phyloP scores from a whole-genome alignment of 2,888 invertebrate genomes.

The Torymus aiolomorphi region DNA sequence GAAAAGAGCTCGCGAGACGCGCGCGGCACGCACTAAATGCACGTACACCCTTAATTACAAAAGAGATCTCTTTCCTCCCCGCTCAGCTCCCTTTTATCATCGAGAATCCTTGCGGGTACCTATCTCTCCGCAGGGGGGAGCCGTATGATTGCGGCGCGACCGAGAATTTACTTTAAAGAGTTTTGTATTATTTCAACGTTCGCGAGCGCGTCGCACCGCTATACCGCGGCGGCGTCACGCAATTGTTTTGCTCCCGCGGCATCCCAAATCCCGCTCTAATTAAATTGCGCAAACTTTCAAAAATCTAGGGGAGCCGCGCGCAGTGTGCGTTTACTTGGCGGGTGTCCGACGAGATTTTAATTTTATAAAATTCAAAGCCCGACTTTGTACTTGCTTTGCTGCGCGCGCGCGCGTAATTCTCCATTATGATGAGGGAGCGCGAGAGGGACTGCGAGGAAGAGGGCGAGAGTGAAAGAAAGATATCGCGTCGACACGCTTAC shows the following conservation, averaged over 20 bases:
- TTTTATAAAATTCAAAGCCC: constrained; percentile 43
- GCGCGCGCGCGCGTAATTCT: constrained; percentile 32
- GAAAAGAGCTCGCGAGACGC: constrained; percentile 1
- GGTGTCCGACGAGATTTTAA: constrained; percentile 49
- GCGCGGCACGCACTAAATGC: background rate
- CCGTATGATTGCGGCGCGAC: constrained; percentile 5
- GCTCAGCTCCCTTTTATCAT: background rate
- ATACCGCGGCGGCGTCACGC: no score
- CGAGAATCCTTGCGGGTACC: constrained; percentile 13
- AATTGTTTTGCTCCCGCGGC: background rate
- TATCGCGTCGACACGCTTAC: constrained; percentile 3
- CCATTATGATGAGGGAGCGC: constrained; percentile 29
- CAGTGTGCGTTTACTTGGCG: constrained; percentile 8
- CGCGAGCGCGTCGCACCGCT: background rate
- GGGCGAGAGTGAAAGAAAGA: no score
- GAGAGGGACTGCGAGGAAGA: no score
- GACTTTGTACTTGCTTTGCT: constrained; percentile 8
- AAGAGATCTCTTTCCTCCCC: constrained; percentile 2
- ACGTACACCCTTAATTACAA: constrained; percentile 33
- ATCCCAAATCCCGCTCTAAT: constrained; percentile 43
- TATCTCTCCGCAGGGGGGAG: no score
- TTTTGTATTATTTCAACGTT: constrained; percentile 32
- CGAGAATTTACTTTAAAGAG: constrained; percentile 27
- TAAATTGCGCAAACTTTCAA: constrained; percentile 52
- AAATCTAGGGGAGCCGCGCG: constrained; percentile 39